Conservation (phyloP, 2,113 vertebrate species). For the Hyaena hyaena region DNA sequence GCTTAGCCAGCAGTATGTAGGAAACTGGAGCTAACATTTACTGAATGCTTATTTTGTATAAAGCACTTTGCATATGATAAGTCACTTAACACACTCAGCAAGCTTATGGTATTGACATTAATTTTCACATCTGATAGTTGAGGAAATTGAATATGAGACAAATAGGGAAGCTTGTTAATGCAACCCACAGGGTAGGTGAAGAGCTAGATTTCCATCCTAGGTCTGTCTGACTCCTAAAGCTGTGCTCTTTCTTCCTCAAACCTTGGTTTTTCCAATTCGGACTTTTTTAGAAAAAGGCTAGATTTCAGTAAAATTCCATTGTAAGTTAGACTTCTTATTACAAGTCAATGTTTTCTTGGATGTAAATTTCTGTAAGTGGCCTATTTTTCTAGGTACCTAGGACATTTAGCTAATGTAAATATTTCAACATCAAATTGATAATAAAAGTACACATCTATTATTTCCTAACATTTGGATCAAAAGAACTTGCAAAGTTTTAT, state of each 20-base stretch:
- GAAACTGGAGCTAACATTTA: neutral
- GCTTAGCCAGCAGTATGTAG: neutral
- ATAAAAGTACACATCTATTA: neutral
- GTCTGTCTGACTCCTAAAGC: neutral
- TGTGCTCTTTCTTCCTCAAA: neutral
- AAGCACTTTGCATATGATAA: neutral
- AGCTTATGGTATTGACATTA: neutral
- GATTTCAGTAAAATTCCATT: neutral
- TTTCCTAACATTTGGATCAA: neutral
- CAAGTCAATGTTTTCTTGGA: neutral
- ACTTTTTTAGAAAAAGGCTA: neutral
- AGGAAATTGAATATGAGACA: neutral
- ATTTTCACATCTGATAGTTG: neutral
- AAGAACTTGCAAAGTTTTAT: constrained; percentile 6
- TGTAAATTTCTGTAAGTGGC: neutral
- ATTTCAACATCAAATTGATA: constrained; percentile 32
- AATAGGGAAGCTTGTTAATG: neutral
- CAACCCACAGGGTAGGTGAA: neutral
- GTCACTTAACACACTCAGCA: neutral
- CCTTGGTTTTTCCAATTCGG: neutral
- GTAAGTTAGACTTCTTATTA: neutral
- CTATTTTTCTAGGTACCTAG: neutral
- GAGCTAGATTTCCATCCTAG: neutral
- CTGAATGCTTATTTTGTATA: constrained; percentile 5
- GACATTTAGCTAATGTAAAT: neutral